These are phyloP conservation scores for Cricetomys ansorgei DNA, from an alignment of 2,113 vertebrate genomes.

Conservation along the genomic window DNA sequence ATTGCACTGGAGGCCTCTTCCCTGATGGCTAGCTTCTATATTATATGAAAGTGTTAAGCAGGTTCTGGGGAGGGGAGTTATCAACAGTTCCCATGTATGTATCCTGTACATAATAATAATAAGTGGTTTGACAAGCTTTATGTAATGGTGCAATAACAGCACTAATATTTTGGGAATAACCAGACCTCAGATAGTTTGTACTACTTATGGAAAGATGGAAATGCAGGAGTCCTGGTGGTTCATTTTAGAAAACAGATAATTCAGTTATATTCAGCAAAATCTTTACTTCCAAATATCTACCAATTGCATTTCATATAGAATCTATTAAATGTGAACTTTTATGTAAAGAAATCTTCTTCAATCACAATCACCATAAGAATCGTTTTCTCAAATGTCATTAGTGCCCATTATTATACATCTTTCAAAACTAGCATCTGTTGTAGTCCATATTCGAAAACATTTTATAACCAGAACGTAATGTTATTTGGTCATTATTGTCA, in stretches of 20 bases:
- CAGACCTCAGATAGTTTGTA: not conserved
- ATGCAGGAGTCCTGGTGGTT: not conserved
- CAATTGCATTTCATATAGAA: not conserved
- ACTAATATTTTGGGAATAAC: not conserved
- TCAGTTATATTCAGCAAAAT: not conserved
- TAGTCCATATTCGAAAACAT: not conserved
- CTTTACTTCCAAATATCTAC: not conserved
- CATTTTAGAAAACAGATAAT: not conserved
- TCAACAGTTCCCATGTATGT: not conserved
- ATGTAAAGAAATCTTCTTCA: not conserved
- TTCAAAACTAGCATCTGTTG: not conserved
- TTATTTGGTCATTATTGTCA: not conserved
- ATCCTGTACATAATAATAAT: not conserved
- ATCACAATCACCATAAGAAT: not conserved
- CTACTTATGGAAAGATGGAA: not conserved
- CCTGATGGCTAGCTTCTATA: not conserved
- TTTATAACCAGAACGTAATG: not conserved
- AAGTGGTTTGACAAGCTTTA: not conserved
- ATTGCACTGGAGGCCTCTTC: not conserved
- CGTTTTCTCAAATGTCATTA: slow-evolving; percentile 26
- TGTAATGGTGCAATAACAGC: not conserved
- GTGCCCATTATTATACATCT: not conserved
- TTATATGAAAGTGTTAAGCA: accelerated
- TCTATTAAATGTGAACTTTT: not conserved
- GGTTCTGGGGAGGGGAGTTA: not conserved